These are phyloP conservation scores for Conchocele bisecta DNA, from an alignment of 2,888 invertebrate species.

Conservation along the genomic window DNA sequence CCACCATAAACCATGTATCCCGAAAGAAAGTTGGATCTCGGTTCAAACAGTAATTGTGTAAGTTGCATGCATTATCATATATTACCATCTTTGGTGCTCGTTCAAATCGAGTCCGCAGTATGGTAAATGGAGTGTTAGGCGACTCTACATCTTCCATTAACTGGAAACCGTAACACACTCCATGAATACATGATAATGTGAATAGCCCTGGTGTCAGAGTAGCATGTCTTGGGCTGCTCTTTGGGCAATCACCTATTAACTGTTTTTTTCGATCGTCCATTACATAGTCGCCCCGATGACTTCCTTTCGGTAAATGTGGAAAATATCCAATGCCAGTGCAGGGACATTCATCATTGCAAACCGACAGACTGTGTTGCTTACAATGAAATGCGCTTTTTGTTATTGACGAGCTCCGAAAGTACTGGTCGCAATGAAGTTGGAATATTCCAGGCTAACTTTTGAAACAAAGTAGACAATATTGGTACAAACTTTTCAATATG, in stretches of 20 bases:
- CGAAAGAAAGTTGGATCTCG: conserved; percentile 26
- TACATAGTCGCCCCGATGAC: conserved; percentile 15
- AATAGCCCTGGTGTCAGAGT: conserved; percentile 28
- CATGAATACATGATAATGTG: conserved; percentile 34
- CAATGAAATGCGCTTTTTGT: neutral
- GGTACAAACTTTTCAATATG: neutral
- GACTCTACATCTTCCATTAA: conserved; percentile 39
- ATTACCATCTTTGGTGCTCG: conserved; percentile 13
- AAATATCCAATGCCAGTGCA: conserved; percentile 16
- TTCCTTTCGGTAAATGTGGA: neutral
- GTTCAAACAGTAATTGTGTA: conserved; percentile 35
- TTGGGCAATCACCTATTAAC: neutral
- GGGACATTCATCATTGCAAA: conserved; percentile 3
- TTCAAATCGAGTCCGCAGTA: conserved; percentile 25
- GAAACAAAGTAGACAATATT: neutral
- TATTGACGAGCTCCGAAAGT: neutral
- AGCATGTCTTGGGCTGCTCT: conserved; percentile 2
- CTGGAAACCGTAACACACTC: conserved; percentile 42
- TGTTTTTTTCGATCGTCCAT: conserved; percentile 9
- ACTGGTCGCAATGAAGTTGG: conserved; percentile 5
- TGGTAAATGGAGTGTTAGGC: conserved; percentile 42
- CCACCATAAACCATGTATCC: conserved; percentile 33
- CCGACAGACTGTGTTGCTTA: neutral
- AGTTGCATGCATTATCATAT: conserved; percentile 34
- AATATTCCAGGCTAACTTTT: neutral